Evolutionary conservation across 1,140 invertebrate species (phyloP), one percentile per base, ranked within the genome.

Genomic region (Eufriesea mexicana): DNA sequence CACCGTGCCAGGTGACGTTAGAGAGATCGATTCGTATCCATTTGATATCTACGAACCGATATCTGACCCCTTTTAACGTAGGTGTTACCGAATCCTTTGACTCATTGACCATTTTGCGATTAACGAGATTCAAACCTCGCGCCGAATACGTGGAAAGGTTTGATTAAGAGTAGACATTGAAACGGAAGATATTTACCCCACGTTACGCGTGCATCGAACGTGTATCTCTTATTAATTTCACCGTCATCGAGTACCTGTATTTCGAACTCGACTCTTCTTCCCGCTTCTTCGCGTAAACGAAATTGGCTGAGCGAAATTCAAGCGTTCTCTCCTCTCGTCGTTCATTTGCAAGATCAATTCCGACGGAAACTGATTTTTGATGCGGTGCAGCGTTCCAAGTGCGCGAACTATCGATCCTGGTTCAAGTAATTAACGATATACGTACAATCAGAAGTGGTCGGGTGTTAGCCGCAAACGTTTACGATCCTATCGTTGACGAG

Each of bases 401-500:
- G n/a, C 25, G 25, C 1, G 5, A 23, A 18, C 14, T 51, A 79
- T 79, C 47, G 55, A 72, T 71, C 20, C 14, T n/a, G 28, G 18
- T 66, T 66, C 23, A 28, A n/a, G 66, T 70, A 71, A 79, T 83
- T 70, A 83, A 78, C 80, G 71, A 28, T 82, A 78, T 47, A 61
- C 74, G 64, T 61, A 49, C 20, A 57, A 71, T 72, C 25, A 77
- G 76, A 67, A 84, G 23, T 70, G 76, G n/a, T 42, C 45, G 25
- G 51, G 51, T n/a, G 82, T 79, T 72, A 51, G 67, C 59, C 42
- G 68, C 61, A 79, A 84, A 79, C 82, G 82, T 66, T 79, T 54
- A 59, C 80, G 64, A 83, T 84, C 77, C 59, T 73, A 84, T 84
- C 82, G 35, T 66, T 49, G 61, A 66, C 42, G 20, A 51, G 51